These are phyloP conservation scores for Phoebastria nigripes DNA, from an alignment of 2,797 vertebrate genomes.

Conservation along the genomic window DNA sequence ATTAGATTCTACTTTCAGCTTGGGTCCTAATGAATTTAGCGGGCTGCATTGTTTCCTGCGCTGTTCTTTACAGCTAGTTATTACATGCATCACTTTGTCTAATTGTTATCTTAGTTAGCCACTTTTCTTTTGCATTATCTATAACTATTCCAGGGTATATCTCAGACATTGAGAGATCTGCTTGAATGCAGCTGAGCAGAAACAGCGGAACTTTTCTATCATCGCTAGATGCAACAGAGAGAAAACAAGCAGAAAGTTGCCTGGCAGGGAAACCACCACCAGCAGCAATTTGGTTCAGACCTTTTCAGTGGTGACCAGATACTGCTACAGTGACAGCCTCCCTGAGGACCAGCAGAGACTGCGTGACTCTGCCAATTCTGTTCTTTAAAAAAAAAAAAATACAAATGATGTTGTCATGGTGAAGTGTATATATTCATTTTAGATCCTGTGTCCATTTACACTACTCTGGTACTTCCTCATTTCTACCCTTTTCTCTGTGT, in stretches of 20 bases:
- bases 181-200: background rate
- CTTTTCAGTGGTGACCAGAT: background rate
- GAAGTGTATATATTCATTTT: background rate
- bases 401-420: background rate
- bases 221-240: background rate
- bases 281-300: background rate
- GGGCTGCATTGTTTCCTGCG: background rate
- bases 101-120: background rate
- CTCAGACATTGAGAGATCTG: background rate
- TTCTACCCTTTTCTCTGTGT: background rate
- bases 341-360: background rate
- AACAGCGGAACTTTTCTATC: background rate
- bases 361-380: background rate
- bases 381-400: background rate
- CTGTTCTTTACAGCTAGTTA: background rate
- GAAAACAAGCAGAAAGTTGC: fast-evolving
- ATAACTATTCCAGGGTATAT: background rate
- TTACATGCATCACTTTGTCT: background rate
- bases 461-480: background rate
- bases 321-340: background rate
- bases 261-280: background rate
- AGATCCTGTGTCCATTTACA: background rate
- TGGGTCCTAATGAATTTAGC: background rate
- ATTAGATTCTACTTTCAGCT: background rate
- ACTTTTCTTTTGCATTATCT: background rate